Evolutionary conservation across 1,140 invertebrate genomes (phyloP).

Genomic region (Pygmarrhopalites habei): DNA sequence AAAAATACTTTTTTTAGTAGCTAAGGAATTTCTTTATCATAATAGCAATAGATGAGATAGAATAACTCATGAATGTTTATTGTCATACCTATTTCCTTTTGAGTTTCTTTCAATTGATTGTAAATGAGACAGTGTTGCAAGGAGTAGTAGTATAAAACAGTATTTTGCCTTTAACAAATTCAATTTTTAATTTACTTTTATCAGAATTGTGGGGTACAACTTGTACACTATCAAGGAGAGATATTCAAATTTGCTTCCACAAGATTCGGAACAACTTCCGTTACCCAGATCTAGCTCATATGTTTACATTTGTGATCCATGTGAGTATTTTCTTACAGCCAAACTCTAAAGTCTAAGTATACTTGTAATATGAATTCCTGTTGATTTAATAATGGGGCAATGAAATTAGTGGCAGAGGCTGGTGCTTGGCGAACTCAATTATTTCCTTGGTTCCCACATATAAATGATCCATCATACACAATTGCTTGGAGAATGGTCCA

Average conservation of each 20-base stretch:
- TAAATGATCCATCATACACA: conserved; percentile 1
- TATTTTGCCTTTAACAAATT: too few relatives aligned
- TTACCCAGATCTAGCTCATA: not conserved
- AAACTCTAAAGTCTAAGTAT: too few relatives aligned
- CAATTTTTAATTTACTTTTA: not conserved
- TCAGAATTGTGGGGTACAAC: not conserved
- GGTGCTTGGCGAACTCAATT: not conserved
- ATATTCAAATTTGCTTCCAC: conserved; percentile 3
- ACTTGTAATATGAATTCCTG: not conserved
- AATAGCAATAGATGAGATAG: too few relatives aligned
- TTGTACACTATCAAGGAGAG: not conserved
- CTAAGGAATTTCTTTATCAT: too few relatives aligned
- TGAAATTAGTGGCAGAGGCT: conserved; percentile 5
- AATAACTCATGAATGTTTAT: too few relatives aligned
- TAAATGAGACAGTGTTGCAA: too few relatives aligned
- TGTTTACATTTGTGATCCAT: conserved; percentile 4
- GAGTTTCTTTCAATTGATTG: too few relatives aligned
- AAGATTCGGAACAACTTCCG: not conserved
- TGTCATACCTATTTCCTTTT: too few relatives aligned
- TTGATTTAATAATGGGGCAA: not conserved
- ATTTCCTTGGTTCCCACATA: conserved; percentile 1
- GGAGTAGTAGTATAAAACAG: too few relatives aligned
- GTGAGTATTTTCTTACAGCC: conserved; percentile 1
- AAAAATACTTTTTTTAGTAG: too few relatives aligned
- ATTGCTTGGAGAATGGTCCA: conserved; percentile 1